Percentiles rank a stretch among this genome's conserved stretches.
Evolutionary conservation across 2,888 invertebrate genomes (phyloP).

Genomic region (Syrista parreyssii): DNA sequence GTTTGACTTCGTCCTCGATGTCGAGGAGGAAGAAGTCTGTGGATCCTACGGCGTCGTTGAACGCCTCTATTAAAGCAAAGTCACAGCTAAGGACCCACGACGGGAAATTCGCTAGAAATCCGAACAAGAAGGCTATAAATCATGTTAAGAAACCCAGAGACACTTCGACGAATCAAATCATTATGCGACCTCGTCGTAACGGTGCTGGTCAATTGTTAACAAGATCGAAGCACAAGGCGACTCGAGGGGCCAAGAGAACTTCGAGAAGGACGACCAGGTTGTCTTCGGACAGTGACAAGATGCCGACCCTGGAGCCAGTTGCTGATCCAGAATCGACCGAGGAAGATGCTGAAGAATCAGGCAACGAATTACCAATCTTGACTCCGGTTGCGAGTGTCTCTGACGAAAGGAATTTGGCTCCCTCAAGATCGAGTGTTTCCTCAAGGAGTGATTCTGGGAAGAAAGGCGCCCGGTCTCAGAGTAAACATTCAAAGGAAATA

Average conservation of each 20-base stretch:
- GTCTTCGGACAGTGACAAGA: conserved; percentile 67
- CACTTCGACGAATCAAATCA: neutral
- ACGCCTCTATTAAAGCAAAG: conserved; percentile 53
- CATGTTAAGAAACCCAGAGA: neutral
- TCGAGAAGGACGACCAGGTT: conserved; percentile 40
- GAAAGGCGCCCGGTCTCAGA: conserved; percentile 3
- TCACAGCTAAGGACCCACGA: conserved; percentile 55
- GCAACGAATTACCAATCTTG: conserved; percentile 42
- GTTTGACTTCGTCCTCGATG: neutral
- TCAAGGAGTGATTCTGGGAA: neutral
- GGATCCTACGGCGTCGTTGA: conserved; percentile 46
- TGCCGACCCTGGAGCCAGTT: conserved; percentile 68
- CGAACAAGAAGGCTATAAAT: conserved; percentile 26
- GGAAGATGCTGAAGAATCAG: conserved; percentile 31
- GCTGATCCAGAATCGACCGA: conserved; percentile 23
- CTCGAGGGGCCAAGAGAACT: neutral
- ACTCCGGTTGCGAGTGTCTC: conserved; percentile 32
- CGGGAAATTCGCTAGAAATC: conserved; percentile 55
- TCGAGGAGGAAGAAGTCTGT: conserved; percentile 33
- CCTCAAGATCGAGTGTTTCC: neutral
- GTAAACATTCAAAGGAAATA: conserved; percentile 14
- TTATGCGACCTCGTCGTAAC: neutral
- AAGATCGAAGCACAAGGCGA: conserved; percentile 35
- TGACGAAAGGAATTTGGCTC: neutral
- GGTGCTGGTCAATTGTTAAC: conserved; percentile 30